Evolutionary conservation across 2,113 vertebrate genomes (phyloP).

Genomic region (Megaceryle maxima): DNA sequence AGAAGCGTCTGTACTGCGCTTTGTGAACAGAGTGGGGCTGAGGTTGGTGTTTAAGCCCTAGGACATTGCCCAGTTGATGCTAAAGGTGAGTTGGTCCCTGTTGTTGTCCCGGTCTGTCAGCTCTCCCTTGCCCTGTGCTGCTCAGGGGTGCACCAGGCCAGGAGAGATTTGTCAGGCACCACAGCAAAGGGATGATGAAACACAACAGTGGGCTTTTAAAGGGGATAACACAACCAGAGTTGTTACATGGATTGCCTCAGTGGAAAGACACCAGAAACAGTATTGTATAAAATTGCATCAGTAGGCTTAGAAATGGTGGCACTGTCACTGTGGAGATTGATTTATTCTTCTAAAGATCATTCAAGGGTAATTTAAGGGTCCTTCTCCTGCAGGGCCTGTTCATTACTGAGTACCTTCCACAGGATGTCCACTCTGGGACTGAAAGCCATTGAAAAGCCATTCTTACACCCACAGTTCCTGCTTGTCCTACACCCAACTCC

Average conservation of each 20-base stretch:
- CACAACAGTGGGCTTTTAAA: not conserved
- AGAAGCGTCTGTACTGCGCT: fast-evolving
- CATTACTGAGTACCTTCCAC: not conserved
- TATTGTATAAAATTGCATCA: not conserved
- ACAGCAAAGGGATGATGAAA: not conserved
- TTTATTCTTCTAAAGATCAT: not conserved
- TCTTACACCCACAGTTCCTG: not conserved
- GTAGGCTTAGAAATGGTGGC: not conserved
- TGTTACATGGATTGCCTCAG: not conserved
- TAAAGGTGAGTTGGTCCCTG: not conserved
- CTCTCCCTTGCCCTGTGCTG: not conserved
- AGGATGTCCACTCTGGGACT: no score
- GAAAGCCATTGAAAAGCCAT: not conserved
- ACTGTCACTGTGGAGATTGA: not conserved
- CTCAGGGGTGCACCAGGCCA: not conserved
- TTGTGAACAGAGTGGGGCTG: not conserved
- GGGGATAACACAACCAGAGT: not conserved
- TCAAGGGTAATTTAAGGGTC: not conserved
- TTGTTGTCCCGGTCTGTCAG: fast-evolving
- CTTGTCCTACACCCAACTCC: not conserved
- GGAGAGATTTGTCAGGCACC: not conserved
- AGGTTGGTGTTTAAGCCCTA: not conserved
- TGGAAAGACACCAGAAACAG: not conserved
- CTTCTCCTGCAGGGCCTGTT: not conserved
- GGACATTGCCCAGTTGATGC: not conserved